Conservation (phyloP, 2,888 invertebrate species). For the Tipula unca region DNA sequence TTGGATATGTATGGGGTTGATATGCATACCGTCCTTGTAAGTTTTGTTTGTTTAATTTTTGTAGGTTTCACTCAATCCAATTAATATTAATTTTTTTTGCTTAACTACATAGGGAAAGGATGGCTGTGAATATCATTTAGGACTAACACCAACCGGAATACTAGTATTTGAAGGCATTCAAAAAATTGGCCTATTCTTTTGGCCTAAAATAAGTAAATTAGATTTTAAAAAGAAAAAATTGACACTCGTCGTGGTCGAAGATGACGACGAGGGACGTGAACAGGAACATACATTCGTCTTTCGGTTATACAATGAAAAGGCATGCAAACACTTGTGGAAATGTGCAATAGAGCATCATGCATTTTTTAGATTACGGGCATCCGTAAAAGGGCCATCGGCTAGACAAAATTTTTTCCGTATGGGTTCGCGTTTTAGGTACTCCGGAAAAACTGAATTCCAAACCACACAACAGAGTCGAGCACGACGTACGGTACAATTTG, state of each 20-base stretch:
- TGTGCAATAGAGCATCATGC: conserved; percentile 99
- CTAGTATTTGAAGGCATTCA: conserved; percentile 93
- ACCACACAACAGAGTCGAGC: conserved; percentile 86
- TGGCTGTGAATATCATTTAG: conserved; percentile 90
- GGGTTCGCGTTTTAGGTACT: conserved; percentile 89
- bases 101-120: conserved; percentile 68
- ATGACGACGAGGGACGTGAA: conserved; percentile 92
- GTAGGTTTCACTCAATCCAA: too few relatives aligned
- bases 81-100: not conserved
- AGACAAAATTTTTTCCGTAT: conserved; percentile 96
- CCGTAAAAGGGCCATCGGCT: conserved; percentile 79
- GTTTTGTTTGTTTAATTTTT: too few relatives aligned
- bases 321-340: conserved; percentile 99
- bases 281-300: conserved; percentile 99
- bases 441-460: conserved; percentile 97
- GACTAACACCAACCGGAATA: conserved; percentile 96
- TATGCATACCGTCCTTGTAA: conserved; percentile 87
- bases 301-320: conserved; percentile 89
- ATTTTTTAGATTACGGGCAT: conserved; percentile 89
- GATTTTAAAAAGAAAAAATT: conserved; percentile 98
- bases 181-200: conserved; percentile 98
- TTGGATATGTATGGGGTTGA: conserved; percentile 99
- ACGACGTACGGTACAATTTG: conserved; percentile 89
- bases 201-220: conserved; percentile 97
- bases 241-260: conserved; percentile 94